These are phyloP conservation scores for Notarius quadriscutis DNA, from an alignment of 2,113 vertebrate genomes.

Conservation along the genomic window DNA sequence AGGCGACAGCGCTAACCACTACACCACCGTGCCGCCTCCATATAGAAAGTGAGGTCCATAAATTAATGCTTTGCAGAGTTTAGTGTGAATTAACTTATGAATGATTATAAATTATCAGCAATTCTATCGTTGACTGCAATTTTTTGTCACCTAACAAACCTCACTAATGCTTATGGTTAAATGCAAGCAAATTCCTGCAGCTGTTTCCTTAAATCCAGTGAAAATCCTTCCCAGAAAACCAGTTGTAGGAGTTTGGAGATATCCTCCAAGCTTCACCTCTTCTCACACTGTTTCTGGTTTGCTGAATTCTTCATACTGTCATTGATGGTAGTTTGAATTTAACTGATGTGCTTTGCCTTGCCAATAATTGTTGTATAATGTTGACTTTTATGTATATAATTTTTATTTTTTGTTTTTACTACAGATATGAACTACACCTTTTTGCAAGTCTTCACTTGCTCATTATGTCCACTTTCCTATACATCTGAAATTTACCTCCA, in stretches of 20 bases:
- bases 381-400: neutral
- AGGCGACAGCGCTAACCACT: no score
- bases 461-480: conserved; percentile 11
- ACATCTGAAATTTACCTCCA: conserved; percentile 23
- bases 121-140: neutral
- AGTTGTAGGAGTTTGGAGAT: neutral
- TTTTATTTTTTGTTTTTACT: neutral
- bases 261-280: neutral
- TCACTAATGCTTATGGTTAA: neutral
- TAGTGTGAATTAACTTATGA: neutral
- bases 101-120: neutral
- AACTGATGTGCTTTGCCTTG: neutral
- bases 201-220: neutral
- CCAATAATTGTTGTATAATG: neutral
- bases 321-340: neutral
- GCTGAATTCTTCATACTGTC: neutral
- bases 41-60: neutral
- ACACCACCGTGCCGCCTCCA: no score
- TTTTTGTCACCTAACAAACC: neutral
- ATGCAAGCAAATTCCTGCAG: neutral
- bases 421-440: conserved; percentile 23
- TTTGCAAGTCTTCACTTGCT: conserved; percentile 13
- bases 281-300: neutral
- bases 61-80: neutral
- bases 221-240: neutral